Base-by-base conservation (phyloP, 2,797 vertebrate genomes). In the Hapalemur alaotrensis region DNA sequence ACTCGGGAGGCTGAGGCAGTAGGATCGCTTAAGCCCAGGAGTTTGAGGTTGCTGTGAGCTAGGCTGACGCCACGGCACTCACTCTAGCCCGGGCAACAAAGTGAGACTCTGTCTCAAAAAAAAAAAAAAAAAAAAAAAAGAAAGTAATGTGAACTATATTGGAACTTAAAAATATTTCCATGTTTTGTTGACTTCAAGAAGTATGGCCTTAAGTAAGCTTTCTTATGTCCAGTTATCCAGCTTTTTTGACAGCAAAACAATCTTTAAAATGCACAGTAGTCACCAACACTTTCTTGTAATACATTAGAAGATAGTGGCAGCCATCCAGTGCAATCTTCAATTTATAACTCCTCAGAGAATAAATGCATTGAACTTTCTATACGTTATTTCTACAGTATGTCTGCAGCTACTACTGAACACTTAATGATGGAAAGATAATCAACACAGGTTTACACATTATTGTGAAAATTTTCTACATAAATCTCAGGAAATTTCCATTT, bases 401-500 rank as follows among this genome's bases (percentile, higher is more conserved):
- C 72, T 92, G 54, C 95, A 88, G 85, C 86, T 86, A 94, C 78
- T 50, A 52, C 57, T 82, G 73, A 96, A 95, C 4, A 91, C 38
- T 81, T 96, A 93, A 89, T 85, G 82, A 89, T 94, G 80, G 69
- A 86, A 89, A 94, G 82, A 92, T 72, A 95, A 95, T 85, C 85
- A 95, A 80, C 87, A 95, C n/a, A 87, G 35, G 91, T 89, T 95
- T 98, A 95, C 25, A 48, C 88, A 86, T 90, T 85, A 83, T 63
- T 95, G 72, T 92, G 52, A 89, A 95, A 23, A 4, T 76, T 95
- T 95, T 82, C 69, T 85, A 67, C 8, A 79, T 76, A 75, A 92
- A 95, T 95, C 85, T 96, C 43, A 86, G 25, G 73, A 76, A 72
- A 95, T 95, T 95, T 96, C 35, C 48, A 95, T 92, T 90, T 93